A percentile compares a stretch with the other conserved stretches of the same genome.
Conservation (phyloP, 2,888 invertebrate species). For the Rhagium mordax region DNA sequence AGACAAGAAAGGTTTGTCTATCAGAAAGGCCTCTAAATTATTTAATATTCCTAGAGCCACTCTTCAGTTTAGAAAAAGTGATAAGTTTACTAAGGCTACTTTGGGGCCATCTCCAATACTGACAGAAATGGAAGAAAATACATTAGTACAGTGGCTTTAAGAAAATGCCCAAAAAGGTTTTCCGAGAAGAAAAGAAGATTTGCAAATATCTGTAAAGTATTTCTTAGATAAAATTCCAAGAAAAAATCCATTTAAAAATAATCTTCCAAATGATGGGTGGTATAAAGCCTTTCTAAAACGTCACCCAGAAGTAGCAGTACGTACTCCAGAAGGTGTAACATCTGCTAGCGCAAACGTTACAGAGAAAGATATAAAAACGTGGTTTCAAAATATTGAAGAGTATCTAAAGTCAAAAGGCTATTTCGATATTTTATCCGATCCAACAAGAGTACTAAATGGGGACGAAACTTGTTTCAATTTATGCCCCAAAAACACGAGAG, state of each 20-base stretch:
- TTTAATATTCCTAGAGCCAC: not conserved
- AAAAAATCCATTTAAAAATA: not conserved
- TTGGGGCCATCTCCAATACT: slow-evolving; percentile 35
- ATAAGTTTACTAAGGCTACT: slow-evolving; percentile 36
- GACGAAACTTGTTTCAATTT: slow-evolving; percentile 16
- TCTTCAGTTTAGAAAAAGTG: slow-evolving; percentile 36
- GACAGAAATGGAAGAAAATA: slow-evolving; percentile 34
- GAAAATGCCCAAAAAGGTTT: slow-evolving; percentile 36
- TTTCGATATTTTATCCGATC: not conserved
- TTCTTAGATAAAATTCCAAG: not conserved
- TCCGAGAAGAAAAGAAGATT: slow-evolving; percentile 30
- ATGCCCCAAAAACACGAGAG: not conserved
- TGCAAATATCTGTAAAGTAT: not conserved
- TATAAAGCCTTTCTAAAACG: slow-evolving; percentile 21
- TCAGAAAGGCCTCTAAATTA: not conserved
- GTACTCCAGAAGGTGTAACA: slow-evolving; percentile 9
- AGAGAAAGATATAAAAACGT: not conserved
- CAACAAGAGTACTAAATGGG: slow-evolving; percentile 2
- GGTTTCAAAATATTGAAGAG: not conserved
- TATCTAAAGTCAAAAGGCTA: not conserved
- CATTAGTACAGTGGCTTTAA: slow-evolving; percentile 27
- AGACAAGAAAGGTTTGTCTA: not conserved
- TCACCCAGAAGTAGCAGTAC: not conserved
- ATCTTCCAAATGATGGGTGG: slow-evolving; percentile 18
- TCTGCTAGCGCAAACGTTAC: slow-evolving; percentile 19